These are phyloP conservation scores for Sylvilagus bachmani DNA, from an alignment of 2,113 vertebrate species.

Conservation along the genomic window DNA sequence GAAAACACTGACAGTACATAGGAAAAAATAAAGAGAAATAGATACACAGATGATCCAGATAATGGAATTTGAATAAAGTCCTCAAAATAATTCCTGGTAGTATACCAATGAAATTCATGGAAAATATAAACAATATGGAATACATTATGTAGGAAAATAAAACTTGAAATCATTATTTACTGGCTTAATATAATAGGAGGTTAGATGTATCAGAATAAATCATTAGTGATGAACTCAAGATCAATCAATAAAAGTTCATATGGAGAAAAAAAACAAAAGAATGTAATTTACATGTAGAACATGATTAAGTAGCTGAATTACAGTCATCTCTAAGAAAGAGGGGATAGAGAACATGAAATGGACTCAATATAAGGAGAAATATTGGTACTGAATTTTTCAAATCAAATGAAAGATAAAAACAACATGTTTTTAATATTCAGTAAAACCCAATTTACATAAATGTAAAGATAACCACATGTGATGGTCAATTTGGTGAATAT, in stretches of 20 bases:
- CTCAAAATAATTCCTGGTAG: background rate
- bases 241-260: background rate
- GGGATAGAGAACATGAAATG: background rate
- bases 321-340: background rate
- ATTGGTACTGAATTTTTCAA: background rate
- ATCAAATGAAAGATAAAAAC: background rate
- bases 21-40: background rate
- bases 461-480: background rate
- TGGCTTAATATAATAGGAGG: background rate
- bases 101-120: background rate
- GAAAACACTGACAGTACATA: background rate
- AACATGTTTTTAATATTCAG: background rate
- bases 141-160: background rate
- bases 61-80: background rate
- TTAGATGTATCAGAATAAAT: background rate
- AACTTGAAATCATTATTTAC: background rate
- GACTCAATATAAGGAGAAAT: background rate
- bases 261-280: background rate
- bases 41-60: background rate
- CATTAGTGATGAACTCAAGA: background rate
- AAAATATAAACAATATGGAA: background rate
- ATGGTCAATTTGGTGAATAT: background rate
- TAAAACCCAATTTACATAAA: background rate
- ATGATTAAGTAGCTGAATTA: background rate
- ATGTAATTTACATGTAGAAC: background rate